Base-by-base conservation (phyloP, 2,113 vertebrate species). In the Brachypodius melanocephalos region DNA sequence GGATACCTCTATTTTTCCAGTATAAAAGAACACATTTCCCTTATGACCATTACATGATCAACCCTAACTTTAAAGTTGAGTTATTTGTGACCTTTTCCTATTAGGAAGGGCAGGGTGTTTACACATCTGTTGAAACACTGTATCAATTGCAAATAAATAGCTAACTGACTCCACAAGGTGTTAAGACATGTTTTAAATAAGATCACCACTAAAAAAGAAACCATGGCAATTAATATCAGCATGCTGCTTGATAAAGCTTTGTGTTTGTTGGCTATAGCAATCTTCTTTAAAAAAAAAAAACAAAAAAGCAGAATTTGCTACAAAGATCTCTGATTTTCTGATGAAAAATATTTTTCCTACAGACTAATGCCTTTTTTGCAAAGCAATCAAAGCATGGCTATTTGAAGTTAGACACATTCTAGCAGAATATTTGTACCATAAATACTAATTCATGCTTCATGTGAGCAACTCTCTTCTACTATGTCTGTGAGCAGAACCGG, bases 31-130 rank as follows among this genome's bases (percentile, higher is more conserved):
- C 1, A 0, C 55, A 69, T 90, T 95, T 93, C 73, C 73, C 59
- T 84, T 46, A 2, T 15, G 24, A 84, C 26, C 46, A 51, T 49
- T 86, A 80, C 55, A 80, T 21, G 79, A 52, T 74, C 59, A 87
- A 24, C 21, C 13, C 17, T 59, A 51, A 77, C 85, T 90, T 94
- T 83, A 74, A 95, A 85, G 58, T 67, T 58, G 71, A 93, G 62
- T 89, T 85, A 79, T 62, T 90, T 83, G 75, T 49, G 79, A 90
- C 54, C 75, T 95, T 83, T 95, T 91, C 78, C 78, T 75, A 71
- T 83, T 59, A 93, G 90, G 78, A 90, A 79, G 42, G 80, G 63
- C 71, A 69, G 5, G 8, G 54, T 90, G 38, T 85, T 93, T 85
- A 85, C 38, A 92, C 79, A 95, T 78, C 92, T 94, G 83, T 38